Evolutionary conservation across 2,888 invertebrate species (phyloP).

Genomic region (Schrankia costaestrigalis): DNA sequence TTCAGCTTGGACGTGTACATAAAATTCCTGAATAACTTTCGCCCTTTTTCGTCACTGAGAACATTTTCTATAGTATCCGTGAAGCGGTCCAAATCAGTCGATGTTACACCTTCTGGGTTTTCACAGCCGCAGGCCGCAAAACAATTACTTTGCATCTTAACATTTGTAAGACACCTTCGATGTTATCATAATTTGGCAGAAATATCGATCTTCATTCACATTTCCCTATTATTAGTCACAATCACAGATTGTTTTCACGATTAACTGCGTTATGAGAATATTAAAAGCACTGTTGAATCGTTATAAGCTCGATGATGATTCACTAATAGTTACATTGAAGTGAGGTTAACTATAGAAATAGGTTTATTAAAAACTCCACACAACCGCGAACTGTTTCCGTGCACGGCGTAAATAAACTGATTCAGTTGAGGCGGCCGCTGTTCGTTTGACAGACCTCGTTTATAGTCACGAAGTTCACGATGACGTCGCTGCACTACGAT

Average conservation of each 20-base stretch:
- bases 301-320: constrained; percentile 19
- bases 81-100: constrained; percentile 72
- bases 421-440: too few species aligned
- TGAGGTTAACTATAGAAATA: constrained; percentile 74
- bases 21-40: constrained; percentile 68
- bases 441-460: constrained; percentile 25
- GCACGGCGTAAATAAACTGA: constrained; percentile 62
- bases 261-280: background rate
- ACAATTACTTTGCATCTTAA: constrained; percentile 71
- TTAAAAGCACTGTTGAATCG: background rate
- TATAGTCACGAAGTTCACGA: constrained; percentile 40
- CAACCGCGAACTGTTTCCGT: constrained; percentile 45
- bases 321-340: constrained; percentile 40
- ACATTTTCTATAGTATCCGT: constrained; percentile 77
- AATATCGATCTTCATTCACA: constrained; percentile 50
- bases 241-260: background rate
- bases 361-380: constrained; percentile 39
- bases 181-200: constrained; percentile 43
- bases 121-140: constrained; percentile 72
- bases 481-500: constrained; percentile 26
- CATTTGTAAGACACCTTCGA: constrained; percentile 44
- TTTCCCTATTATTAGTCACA: constrained; percentile 1
- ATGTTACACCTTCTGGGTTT: constrained; percentile 64
- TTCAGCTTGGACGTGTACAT: constrained; percentile 68
- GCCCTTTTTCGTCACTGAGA: constrained; percentile 69